Evolutionary conservation across 2,888 invertebrate genomes (phyloP).

Genomic region (Cosmopolites sordidus): DNA sequence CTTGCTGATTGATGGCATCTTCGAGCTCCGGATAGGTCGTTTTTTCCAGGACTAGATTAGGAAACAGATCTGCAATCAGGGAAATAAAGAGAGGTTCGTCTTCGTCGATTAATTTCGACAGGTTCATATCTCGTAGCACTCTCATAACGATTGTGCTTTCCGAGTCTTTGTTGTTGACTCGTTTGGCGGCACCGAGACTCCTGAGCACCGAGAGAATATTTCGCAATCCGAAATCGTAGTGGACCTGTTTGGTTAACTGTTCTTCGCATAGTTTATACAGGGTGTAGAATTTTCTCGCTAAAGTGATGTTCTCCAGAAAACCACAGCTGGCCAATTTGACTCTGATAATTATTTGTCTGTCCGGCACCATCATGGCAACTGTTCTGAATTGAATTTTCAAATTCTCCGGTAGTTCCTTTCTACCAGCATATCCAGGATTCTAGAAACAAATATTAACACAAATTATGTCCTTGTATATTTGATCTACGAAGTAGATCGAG

Average conservation of each 20-base stretch:
- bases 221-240: conserved; percentile 93
- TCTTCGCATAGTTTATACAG: conserved; percentile 96
- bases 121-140: conserved; percentile 95
- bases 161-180: conserved; percentile 85
- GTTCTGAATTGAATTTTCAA: conserved; percentile 96
- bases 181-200: conserved; percentile 87
- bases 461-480: too few species aligned
- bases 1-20: conserved; percentile 79
- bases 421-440: conserved; percentile 97
- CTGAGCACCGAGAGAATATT: conserved; percentile 93
- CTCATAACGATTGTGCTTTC: conserved; percentile 97
- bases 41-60: conserved; percentile 90
- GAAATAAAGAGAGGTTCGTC: conserved; percentile 98
- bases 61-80: conserved; percentile 90
- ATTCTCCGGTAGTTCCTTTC: conserved; percentile 95
- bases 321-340: conserved; percentile 96
- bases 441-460: conserved; percentile 43
- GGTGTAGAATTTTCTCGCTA: conserved; percentile 94
- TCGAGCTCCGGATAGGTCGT: conserved; percentile 86
- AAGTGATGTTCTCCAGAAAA: conserved; percentile 89
- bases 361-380: conserved; percentile 99
- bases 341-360: conserved; percentile 92
- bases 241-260: conserved; percentile 95
- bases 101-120: conserved; percentile 94
- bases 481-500: too few species aligned